Percentiles rank a stretch among this genome's conserved stretches.
phyloP scores from a whole-genome alignment of 2,888 invertebrate genomes.

The Petrolisthes cinctipes region DNA sequence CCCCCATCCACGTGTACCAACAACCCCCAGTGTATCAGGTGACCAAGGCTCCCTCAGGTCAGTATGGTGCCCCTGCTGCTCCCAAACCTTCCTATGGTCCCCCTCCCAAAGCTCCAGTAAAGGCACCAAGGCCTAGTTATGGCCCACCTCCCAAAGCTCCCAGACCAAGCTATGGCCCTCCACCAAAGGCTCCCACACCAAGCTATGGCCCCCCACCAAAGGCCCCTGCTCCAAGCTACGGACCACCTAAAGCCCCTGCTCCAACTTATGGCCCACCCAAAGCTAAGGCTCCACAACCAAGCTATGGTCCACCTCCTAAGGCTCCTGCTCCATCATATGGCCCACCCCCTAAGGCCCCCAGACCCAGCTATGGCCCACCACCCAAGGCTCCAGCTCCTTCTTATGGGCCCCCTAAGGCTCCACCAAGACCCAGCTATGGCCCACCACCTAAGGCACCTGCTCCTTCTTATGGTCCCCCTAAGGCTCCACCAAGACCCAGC shows the following conservation, averaged over 20 bases:
- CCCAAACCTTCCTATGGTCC: slow-evolving; percentile 63
- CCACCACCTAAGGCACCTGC: slow-evolving; percentile 43
- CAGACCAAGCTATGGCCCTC: slow-evolving; percentile 64
- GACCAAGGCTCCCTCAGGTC: slow-evolving; percentile 57
- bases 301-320: slow-evolving; percentile 52
- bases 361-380: slow-evolving; percentile 40
- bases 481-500: slow-evolving; percentile 29
- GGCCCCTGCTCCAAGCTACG: slow-evolving; percentile 50
- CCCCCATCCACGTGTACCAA: slow-evolving; percentile 69
- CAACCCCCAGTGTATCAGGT: slow-evolving; percentile 67
- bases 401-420: slow-evolving; percentile 47
- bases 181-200: slow-evolving; percentile 63
- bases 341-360: slow-evolving; percentile 47
- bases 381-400: slow-evolving; percentile 29
- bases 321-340: slow-evolving; percentile 39
- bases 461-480: slow-evolving; percentile 39
- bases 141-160: slow-evolving; percentile 64
- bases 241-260: slow-evolving; percentile 53
- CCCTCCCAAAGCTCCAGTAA: slow-evolving; percentile 40
- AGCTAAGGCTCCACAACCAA: slow-evolving; percentile 32
- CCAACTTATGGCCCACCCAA: slow-evolving; percentile 54
- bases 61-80: slow-evolving; percentile 66
- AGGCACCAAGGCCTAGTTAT: slow-evolving; percentile 36
- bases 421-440: slow-evolving; percentile 52
- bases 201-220: slow-evolving; percentile 65